A percentile compares a stretch with the other conserved stretches of the same genome.
Conservation (phyloP, 1,140 invertebrate species). For the Zaprionus africanus region DNA sequence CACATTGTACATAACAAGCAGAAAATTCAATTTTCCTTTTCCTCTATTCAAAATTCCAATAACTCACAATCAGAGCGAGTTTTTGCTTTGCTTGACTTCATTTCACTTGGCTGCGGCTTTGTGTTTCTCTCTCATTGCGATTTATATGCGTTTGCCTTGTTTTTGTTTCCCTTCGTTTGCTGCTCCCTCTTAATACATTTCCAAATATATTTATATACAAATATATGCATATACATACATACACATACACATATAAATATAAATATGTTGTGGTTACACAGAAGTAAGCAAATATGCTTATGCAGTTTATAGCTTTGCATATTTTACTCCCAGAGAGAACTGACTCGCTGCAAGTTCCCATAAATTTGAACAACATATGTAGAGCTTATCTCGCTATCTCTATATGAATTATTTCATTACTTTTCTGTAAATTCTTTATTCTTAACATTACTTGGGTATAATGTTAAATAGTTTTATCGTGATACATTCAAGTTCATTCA, state of each 20-base stretch:
- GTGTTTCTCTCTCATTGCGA: constrained; percentile 29
- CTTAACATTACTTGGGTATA: too few species aligned
- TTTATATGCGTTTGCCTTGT: constrained; percentile 29
- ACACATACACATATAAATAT: constrained; percentile 15
- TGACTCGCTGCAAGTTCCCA: constrained; percentile 12
- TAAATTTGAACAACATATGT: not conserved
- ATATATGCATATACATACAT: not conserved
- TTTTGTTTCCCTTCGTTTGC: constrained; percentile 18
- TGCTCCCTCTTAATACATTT: not conserved
- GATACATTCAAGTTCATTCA: not conserved
- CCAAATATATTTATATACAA: constrained; percentile 20
- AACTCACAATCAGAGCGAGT: constrained; percentile 52
- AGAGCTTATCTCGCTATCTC: not conserved
- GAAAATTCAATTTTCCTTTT: constrained; percentile 69
- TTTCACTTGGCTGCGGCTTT: constrained; percentile 29
- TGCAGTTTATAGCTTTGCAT: constrained; percentile 23
- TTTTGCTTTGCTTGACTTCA: constrained; percentile 36
- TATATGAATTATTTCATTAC: not conserved
- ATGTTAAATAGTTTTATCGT: not conserved
- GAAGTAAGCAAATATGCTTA: constrained; percentile 25
- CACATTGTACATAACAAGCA: constrained; percentile 26
- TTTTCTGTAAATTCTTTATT: not conserved
- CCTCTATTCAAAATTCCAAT: constrained; percentile 67
- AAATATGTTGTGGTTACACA: not conserved
- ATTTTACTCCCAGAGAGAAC: constrained; percentile 11